Conservation (phyloP, 1,140 invertebrate genomes). For the Drosophila sulfurigaster region DNA sequence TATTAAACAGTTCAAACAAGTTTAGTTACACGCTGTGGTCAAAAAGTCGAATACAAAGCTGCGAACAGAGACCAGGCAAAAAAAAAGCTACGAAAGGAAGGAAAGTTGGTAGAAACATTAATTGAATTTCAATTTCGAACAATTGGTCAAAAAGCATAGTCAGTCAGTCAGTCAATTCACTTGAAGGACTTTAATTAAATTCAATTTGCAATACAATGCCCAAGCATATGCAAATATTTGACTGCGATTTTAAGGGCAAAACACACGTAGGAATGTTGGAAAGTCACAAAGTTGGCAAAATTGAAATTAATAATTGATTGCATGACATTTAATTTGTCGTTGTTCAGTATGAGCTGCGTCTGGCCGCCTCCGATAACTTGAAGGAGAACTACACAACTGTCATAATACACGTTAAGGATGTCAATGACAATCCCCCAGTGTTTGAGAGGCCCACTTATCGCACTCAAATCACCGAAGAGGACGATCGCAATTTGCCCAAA, state of each 20-base stretch:
- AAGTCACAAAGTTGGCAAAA: slow-evolving; percentile 11
- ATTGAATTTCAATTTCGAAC: slow-evolving; percentile 78
- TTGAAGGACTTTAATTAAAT: slow-evolving; percentile 55
- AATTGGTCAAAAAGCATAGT: slow-evolving; percentile 54
- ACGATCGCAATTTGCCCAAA: slow-evolving; percentile 97
- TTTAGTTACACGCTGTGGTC: slow-evolving; percentile 61
- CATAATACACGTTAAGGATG: slow-evolving; percentile 97
- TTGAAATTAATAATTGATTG: slow-evolving; percentile 41
- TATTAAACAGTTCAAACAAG: slow-evolving; percentile 75
- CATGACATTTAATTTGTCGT: slow-evolving; percentile 33
- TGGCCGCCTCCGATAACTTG: slow-evolving; percentile 97
- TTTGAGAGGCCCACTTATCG: slow-evolving; percentile 97
- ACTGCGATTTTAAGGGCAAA: not conserved
- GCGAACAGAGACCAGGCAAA: slow-evolving; percentile 12
- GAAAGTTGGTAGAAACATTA: slow-evolving; percentile 59
- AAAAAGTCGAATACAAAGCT: slow-evolving; percentile 57
- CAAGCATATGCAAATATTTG: slow-evolving; percentile 39
- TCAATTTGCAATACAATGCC: slow-evolving; percentile 24
- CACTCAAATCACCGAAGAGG: slow-evolving; percentile 97
- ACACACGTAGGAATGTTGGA: too few species aligned
- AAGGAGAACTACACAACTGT: slow-evolving; percentile 98
- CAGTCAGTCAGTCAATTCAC: slow-evolving; percentile 25
- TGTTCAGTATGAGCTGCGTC: slow-evolving; percentile 94
- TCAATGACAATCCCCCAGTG: slow-evolving; percentile 94
- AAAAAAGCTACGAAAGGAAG: slow-evolving; percentile 13